These are phyloP conservation scores for Brachionus manjavacas DNA, from an alignment of 1,140 invertebrate species.

Conservation along the genomic window DNA sequence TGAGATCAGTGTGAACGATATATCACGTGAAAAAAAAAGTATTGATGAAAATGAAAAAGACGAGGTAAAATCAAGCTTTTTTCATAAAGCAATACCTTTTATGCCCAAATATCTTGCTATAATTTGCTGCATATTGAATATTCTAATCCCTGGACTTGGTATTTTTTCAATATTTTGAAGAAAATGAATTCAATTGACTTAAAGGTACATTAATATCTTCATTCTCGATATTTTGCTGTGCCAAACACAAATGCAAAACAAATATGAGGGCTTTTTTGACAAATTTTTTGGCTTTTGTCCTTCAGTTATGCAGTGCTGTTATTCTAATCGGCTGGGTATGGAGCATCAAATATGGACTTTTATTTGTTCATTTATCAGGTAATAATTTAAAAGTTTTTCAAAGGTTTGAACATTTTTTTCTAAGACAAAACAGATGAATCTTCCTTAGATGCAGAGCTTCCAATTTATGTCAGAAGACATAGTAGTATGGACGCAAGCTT, in stretches of 20 bases:
- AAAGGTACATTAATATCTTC: conserved; percentile 30
- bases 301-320: conserved; percentile 18
- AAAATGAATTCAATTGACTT: neutral
- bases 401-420: neutral
- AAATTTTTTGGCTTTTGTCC: conserved; percentile 6
- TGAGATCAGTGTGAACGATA: neutral
- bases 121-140: conserved; percentile 17
- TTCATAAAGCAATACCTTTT: neutral
- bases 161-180: neutral
- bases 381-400: neutral
- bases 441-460: neutral
- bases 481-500: conserved; percentile 33
- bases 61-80: neutral
- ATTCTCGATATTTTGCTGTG: conserved; percentile 36
- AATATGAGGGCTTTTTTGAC: conserved; percentile 17
- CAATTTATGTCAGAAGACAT: conserved; percentile 41
- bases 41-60: neutral
- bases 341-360: conserved; percentile 26
- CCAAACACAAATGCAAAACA: conserved; percentile 5
- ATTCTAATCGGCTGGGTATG: conserved; percentile 36
- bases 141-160: conserved; percentile 31
- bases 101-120: conserved; percentile 17
- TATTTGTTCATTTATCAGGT: conserved; percentile 41
- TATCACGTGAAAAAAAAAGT: neutral
- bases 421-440: conserved; percentile 10